These are phyloP conservation scores for Urophycis tenuis DNA, from an alignment of 2,797 vertebrate species.

Conservation along the genomic window DNA sequence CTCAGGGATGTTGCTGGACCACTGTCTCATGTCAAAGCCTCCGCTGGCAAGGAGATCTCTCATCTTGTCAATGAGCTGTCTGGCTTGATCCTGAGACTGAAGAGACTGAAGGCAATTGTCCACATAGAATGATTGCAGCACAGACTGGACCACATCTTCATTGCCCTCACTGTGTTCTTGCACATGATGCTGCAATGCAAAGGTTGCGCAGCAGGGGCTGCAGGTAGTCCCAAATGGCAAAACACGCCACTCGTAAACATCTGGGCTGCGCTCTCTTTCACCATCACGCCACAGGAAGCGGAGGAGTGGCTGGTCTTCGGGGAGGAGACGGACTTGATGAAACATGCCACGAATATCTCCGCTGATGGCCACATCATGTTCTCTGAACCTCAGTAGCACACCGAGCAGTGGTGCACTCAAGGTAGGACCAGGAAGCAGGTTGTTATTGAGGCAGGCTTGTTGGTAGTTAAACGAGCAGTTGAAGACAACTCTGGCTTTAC, in stretches of 20 bases:
- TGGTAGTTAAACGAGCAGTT: background rate
- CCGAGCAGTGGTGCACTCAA: background rate
- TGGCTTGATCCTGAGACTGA: slow-evolving; percentile 7
- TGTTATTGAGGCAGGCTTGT: background rate
- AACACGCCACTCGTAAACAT: background rate
- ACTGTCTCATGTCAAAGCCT: background rate
- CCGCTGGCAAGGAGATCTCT: background rate
- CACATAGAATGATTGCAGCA: background rate
- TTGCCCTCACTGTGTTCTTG: background rate
- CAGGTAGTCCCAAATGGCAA: background rate
- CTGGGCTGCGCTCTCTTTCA: background rate
- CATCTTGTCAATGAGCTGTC: no score
- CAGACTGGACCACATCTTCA: background rate
- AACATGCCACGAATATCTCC: background rate
- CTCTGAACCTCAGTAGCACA: background rate
- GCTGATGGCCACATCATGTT: background rate
- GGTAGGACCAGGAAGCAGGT: background rate
- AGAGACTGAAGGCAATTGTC: slow-evolving; percentile 1
- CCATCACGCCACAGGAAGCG: background rate
- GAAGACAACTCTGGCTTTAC: background rate
- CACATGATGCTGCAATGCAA: background rate
- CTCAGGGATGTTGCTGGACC: background rate
- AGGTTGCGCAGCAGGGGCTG: background rate
- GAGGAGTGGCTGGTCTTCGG: background rate
- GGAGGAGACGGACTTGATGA: background rate